Base-by-base conservation (phyloP, 1,140 invertebrate species). In the Drosophila pseudoobscura region DNA sequence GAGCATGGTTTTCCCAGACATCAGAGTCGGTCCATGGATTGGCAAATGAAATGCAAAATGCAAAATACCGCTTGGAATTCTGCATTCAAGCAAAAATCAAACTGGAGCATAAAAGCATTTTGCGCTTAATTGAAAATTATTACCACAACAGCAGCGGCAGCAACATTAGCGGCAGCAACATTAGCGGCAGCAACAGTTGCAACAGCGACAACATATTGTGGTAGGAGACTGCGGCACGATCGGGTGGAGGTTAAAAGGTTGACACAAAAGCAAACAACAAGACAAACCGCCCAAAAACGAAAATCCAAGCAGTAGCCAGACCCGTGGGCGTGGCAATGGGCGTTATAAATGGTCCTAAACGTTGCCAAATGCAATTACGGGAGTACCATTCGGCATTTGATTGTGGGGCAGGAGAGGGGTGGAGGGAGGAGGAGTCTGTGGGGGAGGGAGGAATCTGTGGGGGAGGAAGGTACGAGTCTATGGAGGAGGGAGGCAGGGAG, bases 121-220 rank as follows among this genome's bases (percentile, higher is more conserved):
- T 62, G 71, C 61, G 71, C 60, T 54, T 75, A 75, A 75, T 75
- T 75, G 71, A 75, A 75, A 75, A 75, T 75, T 75, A 75, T 75
- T 75, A 75, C 71, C 73, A 76, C 55, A 76, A 76, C 63, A 57
- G 46, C 56, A 59, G 13, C 63, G 53, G 46, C 56, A 59, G 13
- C 13, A 20, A 26, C 20, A 20, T 20, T 2, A 26, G 24, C 24
- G 5, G 41, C 43, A 44, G 44, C 29, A 53, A 11, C 24, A 24
- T 35, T 35, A 56, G n/a, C 22, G 6, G 50, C 50, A 52, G 24
- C n/a, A 45, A 17, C 46, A 17, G 56, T 62, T 57, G 71, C 71
- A 56, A 69, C n/a, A 45, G 39, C 54, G 50, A 29, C 41, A 68
- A 45, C 47, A 41, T 39, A 20, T 20, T 2, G 20, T 20, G 2